A percentile compares a stretch with the other conserved stretches of the same genome.
phyloP scores from a whole-genome alignment of 1,140 invertebrate genomes.

The Papilio polytes region DNA sequence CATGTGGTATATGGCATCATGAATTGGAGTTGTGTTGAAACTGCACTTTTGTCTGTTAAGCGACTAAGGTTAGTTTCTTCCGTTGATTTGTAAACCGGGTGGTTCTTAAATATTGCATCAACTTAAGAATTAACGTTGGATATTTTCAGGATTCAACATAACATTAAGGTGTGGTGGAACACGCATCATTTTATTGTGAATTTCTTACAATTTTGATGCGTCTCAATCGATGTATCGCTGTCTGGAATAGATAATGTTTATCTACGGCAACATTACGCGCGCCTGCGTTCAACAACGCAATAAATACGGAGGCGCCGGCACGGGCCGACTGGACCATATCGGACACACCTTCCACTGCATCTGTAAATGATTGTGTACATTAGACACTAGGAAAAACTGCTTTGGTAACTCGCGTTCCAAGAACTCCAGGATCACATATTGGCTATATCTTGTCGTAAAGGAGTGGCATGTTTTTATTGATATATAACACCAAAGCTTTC shows the following conservation, averaged over 20 bases:
- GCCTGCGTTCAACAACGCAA: constrained; percentile 56
- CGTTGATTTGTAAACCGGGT: not conserved
- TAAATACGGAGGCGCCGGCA: constrained; percentile 62
- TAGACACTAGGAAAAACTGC: not conserved
- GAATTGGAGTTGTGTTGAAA: not conserved
- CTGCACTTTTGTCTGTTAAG: not conserved
- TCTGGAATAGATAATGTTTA: constrained; percentile 23
- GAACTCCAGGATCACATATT: not conserved
- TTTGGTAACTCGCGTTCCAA: not conserved
- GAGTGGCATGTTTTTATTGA: too few relatives aligned
- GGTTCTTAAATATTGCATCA: not conserved
- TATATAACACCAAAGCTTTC: too few relatives aligned
- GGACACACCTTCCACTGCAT: constrained; percentile 45
- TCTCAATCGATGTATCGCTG: constrained; percentile 23
- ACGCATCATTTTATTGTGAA: not conserved
- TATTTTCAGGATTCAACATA: not conserved
- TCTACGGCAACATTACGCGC: constrained; percentile 51
- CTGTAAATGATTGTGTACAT: not conserved
- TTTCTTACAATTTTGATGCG: constrained; percentile 11
- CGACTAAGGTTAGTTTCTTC: not conserved
- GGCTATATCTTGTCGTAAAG: too few relatives aligned
- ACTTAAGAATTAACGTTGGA: not conserved
- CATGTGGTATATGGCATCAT: too few relatives aligned
- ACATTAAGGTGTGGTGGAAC: not conserved
- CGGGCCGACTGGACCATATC: constrained; percentile 49